These are phyloP conservation scores for Nomada ferruginata DNA, from an alignment of 2,888 invertebrate genomes.

Conservation along the genomic window DNA sequence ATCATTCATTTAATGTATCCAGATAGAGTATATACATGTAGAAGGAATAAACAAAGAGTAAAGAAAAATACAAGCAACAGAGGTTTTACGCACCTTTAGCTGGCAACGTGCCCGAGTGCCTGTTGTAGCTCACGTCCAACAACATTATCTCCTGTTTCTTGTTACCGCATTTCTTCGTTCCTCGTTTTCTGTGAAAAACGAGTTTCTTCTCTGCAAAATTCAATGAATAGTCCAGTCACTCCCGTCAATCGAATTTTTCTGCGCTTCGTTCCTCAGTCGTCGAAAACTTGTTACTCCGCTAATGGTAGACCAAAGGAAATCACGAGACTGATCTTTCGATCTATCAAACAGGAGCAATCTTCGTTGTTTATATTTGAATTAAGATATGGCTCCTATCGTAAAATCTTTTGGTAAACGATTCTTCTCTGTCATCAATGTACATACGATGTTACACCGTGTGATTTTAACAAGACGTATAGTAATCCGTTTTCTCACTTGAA, in stretches of 20 bases:
- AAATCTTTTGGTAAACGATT: neutral
- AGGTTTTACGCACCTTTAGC: constrained; percentile 54
- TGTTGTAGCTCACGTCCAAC: constrained; percentile 48
- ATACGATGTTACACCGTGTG: neutral
- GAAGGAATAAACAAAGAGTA: neutral
- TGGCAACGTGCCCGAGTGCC: constrained; percentile 39
- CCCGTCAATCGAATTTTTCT: neutral
- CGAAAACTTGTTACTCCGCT: neutral
- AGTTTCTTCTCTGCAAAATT: constrained; percentile 6
- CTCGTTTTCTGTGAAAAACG: neutral
- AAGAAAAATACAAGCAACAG: neutral
- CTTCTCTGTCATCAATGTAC: neutral
- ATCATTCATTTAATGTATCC: neutral
- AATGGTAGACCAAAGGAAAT: neutral
- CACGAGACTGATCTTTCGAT: neutral
- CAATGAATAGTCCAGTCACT: neutral
- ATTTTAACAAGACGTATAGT: neutral
- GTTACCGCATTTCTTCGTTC: constrained; percentile 66
- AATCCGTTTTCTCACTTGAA: neutral
- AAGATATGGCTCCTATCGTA: neutral
- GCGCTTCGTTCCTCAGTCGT: neutral
- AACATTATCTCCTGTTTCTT: constrained; percentile 50
- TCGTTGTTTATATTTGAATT: neutral
- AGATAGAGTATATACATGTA: too few species aligned
- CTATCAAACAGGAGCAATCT: neutral